A percentile compares a stretch with the other conserved stretches of the same genome.
These are phyloP conservation scores for Pterocles gutturalis DNA, from an alignment of 2,113 vertebrate species.

Conservation along the genomic window DNA sequence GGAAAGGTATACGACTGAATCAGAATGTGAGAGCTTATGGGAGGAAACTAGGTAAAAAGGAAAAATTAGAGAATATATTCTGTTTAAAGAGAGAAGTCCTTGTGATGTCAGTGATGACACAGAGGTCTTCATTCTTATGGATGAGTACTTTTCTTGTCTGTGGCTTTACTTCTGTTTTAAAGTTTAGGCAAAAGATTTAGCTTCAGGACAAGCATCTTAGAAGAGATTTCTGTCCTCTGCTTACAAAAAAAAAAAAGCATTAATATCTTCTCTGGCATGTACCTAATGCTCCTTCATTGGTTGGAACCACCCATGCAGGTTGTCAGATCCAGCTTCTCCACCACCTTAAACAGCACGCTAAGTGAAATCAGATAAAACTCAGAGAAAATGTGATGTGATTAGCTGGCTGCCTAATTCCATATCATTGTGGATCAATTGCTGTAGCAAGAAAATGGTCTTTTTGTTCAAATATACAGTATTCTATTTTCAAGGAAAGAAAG, in stretches of 20 bases:
- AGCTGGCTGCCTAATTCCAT: background rate
- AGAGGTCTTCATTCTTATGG: background rate
- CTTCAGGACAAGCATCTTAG: background rate
- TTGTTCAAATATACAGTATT: background rate
- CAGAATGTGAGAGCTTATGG: background rate
- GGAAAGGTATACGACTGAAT: background rate
- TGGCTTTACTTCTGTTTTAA: background rate
- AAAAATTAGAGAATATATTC: background rate
- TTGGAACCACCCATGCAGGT: background rate
- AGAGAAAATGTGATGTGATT: background rate
- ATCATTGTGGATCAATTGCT: background rate
- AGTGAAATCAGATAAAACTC: background rate
- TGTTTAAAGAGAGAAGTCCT: background rate
- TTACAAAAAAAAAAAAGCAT: background rate
- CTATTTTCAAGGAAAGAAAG: background rate
- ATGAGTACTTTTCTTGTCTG: background rate
- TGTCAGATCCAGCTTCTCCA: background rate
- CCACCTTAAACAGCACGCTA: background rate
- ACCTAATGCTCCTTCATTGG: background rate
- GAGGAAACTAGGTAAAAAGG: background rate
- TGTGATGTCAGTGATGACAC: background rate
- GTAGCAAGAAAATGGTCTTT: background rate
- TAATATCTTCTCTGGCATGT: background rate
- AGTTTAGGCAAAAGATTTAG: background rate
- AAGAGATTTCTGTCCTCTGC: background rate